Percentiles rank a stretch among this genome's conserved stretches.
Evolutionary conservation across 1,140 invertebrate species (phyloP).

Genomic region (Protaetia brevitarsis): DNA sequence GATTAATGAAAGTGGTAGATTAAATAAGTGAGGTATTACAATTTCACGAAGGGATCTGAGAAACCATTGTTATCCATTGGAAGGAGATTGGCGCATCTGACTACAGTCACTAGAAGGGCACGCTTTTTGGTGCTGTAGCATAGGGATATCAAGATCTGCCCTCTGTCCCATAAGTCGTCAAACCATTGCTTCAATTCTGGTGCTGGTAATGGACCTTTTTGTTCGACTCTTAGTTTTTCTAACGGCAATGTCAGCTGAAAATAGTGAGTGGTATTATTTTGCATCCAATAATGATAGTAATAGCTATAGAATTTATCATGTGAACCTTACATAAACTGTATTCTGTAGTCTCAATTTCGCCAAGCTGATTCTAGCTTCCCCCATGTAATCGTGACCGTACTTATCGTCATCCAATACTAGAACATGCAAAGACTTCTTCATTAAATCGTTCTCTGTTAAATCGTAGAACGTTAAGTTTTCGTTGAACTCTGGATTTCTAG

Average conservation of each 20-base stretch:
- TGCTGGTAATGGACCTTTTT: slow-evolving; percentile 39
- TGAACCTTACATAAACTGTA: slow-evolving; percentile 51
- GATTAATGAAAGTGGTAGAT: background rate
- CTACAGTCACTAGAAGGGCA: slow-evolving; percentile 73
- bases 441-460: slow-evolving; percentile 75
- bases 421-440: slow-evolving; percentile 69
- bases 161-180: slow-evolving; percentile 54
- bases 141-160: slow-evolving; percentile 76
- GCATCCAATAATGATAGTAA: too few relatives aligned
- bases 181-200: slow-evolving; percentile 45
- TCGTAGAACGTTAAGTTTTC: slow-evolving; percentile 90
- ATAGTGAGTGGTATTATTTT: background rate
- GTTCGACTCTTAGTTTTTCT: slow-evolving; percentile 41
- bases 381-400: slow-evolving; percentile 80
- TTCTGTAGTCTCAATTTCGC: slow-evolving; percentile 63
- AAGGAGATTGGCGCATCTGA: slow-evolving; percentile 73
- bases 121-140: slow-evolving; percentile 75
- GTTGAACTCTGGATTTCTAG: slow-evolving; percentile 90
- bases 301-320: background rate
- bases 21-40: slow-evolving; percentile 56
- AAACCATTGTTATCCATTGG: slow-evolving; percentile 83
- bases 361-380: slow-evolving; percentile 68
- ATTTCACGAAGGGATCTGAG: slow-evolving; percentile 88
- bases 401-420: slow-evolving; percentile 79
- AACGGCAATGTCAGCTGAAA: slow-evolving; percentile 50